Conservation (phyloP, 2,797 vertebrate genomes). For the Alectoris magna region DNA sequence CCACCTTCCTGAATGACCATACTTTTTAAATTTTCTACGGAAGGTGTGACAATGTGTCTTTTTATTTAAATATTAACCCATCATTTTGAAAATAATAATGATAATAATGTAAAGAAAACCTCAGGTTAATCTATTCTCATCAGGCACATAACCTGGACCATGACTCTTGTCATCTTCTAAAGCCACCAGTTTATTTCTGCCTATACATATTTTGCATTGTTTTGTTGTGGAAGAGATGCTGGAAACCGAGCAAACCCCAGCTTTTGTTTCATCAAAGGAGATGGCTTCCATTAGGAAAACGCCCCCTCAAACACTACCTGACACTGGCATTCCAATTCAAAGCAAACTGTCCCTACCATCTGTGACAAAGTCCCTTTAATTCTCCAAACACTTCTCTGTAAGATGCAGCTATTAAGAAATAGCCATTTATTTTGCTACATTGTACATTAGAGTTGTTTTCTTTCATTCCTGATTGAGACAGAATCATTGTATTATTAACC, state of each 20-base stretch:
- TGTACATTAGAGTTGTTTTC: conserved; percentile 41
- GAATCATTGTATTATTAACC: conserved; percentile 55
- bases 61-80: conserved; percentile 50
- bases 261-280: conserved; percentile 12
- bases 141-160: conserved; percentile 50
- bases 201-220: not conserved
- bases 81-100: not conserved
- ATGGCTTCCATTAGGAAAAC: conserved; percentile 32
- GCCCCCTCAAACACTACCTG: conserved; percentile 38
- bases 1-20: not conserved
- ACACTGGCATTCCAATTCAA: conserved; percentile 42
- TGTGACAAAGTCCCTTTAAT: conserved; percentile 45
- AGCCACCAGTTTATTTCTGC: conserved; percentile 25
- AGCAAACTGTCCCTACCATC: conserved; percentile 39
- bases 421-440: conserved; percentile 36
- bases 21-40: not conserved
- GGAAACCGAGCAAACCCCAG: not conserved
- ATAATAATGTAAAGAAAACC: not conserved
- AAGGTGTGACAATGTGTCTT: not conserved
- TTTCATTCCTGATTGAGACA: conserved; percentile 55
- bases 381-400: conserved; percentile 32
- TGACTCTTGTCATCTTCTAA: conserved; percentile 25
- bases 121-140: conserved; percentile 10
- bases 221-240: conserved; percentile 59
- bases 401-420: conserved; percentile 13